phyloP scores from a whole-genome alignment of 2,113 vertebrate species.

The Malurus alboscapulatus region DNA sequence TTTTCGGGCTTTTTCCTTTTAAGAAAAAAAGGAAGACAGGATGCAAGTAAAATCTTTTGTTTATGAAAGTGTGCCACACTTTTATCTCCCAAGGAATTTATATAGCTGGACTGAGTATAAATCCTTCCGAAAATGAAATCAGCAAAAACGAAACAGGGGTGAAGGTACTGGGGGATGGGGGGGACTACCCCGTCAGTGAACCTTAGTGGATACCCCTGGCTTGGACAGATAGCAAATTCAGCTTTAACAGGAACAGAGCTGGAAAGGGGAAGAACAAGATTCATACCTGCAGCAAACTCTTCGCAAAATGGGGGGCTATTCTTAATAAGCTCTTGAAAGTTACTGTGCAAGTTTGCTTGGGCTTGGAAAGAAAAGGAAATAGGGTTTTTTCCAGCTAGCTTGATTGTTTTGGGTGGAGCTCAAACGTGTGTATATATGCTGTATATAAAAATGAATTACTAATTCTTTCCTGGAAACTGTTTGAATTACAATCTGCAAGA shows the following conservation, averaged over 20 bases:
- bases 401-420: conserved; percentile 66
- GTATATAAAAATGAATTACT: conserved; percentile 69
- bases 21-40: conserved; percentile 20
- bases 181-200: conserved; percentile 50
- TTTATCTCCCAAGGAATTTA: conserved; percentile 50
- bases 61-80: conserved; percentile 35
- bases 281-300: conserved; percentile 32
- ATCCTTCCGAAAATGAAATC: conserved; percentile 64
- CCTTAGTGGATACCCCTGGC: conserved; percentile 31
- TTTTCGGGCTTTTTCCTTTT: conserved; percentile 17
- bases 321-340: conserved; percentile 26
- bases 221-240: conserved; percentile 55
- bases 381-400: conserved; percentile 54
- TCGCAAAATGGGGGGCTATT: conserved; percentile 8
- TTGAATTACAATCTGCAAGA: conserved; percentile 78
- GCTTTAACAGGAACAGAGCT: conserved; percentile 10
- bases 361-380: conserved; percentile 63
- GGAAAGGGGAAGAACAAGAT: not conserved
- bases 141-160: conserved; percentile 49
- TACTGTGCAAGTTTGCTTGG: conserved; percentile 44
- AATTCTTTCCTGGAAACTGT: conserved; percentile 76
- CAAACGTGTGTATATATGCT: conserved; percentile 17
- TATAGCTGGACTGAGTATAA: conserved; percentile 47
- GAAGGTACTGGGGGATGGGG: not conserved
- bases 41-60: conserved; percentile 52